Percentiles rank a stretch among this genome's conserved stretches.
Evolutionary conservation across 2,113 vertebrate species (phyloP).

Genomic region (Cochlearius cochlearius): DNA sequence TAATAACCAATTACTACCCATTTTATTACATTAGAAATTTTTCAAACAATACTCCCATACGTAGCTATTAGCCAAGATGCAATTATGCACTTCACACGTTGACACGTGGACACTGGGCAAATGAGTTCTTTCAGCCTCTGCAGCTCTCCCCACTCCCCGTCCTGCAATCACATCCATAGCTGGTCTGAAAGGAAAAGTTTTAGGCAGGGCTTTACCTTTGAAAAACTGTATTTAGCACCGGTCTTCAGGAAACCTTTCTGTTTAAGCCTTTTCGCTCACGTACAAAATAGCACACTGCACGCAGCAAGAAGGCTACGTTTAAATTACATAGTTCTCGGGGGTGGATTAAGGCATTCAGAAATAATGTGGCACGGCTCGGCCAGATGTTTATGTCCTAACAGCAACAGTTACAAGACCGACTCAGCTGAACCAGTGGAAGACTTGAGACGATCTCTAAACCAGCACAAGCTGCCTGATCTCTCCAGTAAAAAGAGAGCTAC

Average conservation of each 20-base stretch:
- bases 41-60: not conserved
- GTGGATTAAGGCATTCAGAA: not conserved
- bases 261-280: not conserved
- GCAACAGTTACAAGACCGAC: not conserved
- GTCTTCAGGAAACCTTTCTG: not conserved
- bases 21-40: not conserved
- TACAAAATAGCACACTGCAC: fast-evolving
- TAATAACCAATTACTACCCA: not conserved
- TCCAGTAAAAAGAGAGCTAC: not conserved
- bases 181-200: not conserved
- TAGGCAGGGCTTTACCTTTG: not conserved
- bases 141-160: not conserved
- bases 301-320: not conserved
- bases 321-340: not conserved
- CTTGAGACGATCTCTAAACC: not conserved
- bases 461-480: not conserved
- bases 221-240: not conserved
- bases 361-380: fast-evolving
- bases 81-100: not conserved
- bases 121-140: fast-evolving
- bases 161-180: not conserved
- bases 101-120: not conserved
- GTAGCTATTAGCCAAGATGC: not conserved
- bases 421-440: not conserved
- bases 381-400: not conserved